Conservation (phyloP, 2,113 vertebrate genomes). For the Rhynchomys soricoides region DNA sequence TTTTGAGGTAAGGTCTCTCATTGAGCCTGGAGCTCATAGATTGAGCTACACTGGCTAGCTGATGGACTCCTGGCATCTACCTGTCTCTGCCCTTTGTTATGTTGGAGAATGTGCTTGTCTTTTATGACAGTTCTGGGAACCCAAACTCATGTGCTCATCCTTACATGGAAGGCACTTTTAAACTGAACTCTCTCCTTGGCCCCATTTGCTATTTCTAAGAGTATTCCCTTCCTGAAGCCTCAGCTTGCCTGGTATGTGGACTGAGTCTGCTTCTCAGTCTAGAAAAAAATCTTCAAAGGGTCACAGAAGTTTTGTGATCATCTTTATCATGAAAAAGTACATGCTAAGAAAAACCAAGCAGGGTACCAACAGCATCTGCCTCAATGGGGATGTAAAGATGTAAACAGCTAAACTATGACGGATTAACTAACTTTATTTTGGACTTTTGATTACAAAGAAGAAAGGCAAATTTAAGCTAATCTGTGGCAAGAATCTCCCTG, state of each 20-base stretch:
- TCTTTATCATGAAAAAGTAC: background rate
- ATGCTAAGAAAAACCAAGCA: background rate
- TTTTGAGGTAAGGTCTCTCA: background rate
- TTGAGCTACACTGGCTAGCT: background rate
- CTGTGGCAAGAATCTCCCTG: no score
- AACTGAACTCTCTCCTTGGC: background rate
- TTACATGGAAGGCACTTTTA: background rate
- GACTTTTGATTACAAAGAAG: slow-evolving; percentile 22
- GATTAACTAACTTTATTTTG: slow-evolving; percentile 14
- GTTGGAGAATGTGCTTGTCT: background rate
- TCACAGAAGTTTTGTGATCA: background rate
- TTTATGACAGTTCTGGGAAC: background rate
- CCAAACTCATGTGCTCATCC: background rate
- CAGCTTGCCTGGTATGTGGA: background rate
- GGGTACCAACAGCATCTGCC: background rate
- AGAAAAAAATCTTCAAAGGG: background rate
- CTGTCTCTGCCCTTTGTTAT: background rate
- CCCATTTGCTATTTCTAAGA: background rate
- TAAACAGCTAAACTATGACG: background rate
- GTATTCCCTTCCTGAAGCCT: background rate
- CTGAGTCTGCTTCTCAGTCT: background rate
- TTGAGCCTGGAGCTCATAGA: background rate
- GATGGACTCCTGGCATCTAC: background rate
- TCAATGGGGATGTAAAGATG: background rate
- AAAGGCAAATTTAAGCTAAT: background rate